These are phyloP conservation scores for Sinocyclocheilus grahami DNA, from an alignment of 2,113 vertebrate species.

Conservation along the genomic window DNA sequence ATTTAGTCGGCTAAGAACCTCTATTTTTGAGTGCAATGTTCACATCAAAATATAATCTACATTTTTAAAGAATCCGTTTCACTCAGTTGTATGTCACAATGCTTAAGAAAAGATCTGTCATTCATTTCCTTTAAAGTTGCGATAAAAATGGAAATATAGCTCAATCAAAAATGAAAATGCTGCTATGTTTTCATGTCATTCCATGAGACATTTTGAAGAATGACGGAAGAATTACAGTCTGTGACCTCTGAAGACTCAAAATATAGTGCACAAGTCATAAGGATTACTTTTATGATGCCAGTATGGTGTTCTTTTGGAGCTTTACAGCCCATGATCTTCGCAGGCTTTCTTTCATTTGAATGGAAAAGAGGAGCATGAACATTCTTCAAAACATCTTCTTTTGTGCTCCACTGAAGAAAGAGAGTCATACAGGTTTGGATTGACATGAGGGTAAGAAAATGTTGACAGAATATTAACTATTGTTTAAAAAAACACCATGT, in stretches of 20 bases:
- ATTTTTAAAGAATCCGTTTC: neutral
- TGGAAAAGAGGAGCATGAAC: neutral
- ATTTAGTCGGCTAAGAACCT: neutral
- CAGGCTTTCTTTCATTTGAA: neutral
- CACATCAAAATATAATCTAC: neutral
- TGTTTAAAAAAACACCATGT: neutral
- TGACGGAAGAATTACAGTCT: neutral
- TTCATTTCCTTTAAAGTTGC: neutral
- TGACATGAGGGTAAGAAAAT: neutral
- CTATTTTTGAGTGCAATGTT: neutral
- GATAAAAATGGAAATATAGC: neutral
- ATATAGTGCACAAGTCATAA: neutral
- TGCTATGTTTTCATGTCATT: neutral
- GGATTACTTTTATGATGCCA: neutral
- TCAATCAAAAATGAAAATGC: neutral
- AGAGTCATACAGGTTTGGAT: neutral
- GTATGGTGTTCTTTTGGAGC: neutral
- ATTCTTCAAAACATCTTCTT: neutral
- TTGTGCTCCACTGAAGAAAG: neutral
- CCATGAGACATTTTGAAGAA: neutral
- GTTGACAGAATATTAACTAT: neutral
- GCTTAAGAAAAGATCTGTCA: neutral
- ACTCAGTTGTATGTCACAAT: neutral
- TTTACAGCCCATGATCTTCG: neutral
- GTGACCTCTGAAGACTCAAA: neutral